Percentiles rank a stretch among this genome's conserved stretches.
These are phyloP conservation scores for Daboia siamensis DNA, from an alignment of 2,113 vertebrate genomes.

Conservation along the genomic window DNA sequence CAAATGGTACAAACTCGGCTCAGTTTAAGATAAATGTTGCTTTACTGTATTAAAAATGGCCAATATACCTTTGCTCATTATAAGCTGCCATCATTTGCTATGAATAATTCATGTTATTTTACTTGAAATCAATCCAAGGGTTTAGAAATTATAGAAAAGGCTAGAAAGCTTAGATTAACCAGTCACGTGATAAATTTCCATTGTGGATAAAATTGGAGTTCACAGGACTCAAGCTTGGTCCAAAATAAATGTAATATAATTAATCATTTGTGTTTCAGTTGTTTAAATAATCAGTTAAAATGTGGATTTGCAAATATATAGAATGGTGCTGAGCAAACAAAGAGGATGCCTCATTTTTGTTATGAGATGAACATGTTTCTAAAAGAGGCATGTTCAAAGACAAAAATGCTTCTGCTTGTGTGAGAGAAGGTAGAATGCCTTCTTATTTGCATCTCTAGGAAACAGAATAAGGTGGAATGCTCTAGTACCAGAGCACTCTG, in stretches of 20 bases:
- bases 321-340: neutral
- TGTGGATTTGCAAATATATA: neutral
- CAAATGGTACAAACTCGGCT: neutral
- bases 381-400: neutral
- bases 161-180: neutral
- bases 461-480: too few relatives aligned
- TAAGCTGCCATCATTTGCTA: neutral
- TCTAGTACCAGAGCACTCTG: neutral
- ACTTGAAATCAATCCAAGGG: neutral
- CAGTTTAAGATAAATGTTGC: neutral
- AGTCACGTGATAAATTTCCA: neutral
- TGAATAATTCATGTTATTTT: neutral
- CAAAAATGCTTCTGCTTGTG: too few relatives aligned
- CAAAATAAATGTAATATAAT: neutral
- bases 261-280: neutral
- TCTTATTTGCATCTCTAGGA: too few relatives aligned
- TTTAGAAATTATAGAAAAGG: neutral
- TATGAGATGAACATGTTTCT: neutral
- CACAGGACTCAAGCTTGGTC: neutral
- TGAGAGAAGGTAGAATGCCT: too few relatives aligned
- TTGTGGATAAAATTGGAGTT: neutral
- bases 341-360: neutral
- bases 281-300: neutral
- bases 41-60: constrained; percentile 3
- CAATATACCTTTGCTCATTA: neutral